Evolutionary conservation across 2,797 vertebrate species (phyloP), one percentile per base, ranked within the genome.

Genomic region (Nannoperca australis): DNA sequence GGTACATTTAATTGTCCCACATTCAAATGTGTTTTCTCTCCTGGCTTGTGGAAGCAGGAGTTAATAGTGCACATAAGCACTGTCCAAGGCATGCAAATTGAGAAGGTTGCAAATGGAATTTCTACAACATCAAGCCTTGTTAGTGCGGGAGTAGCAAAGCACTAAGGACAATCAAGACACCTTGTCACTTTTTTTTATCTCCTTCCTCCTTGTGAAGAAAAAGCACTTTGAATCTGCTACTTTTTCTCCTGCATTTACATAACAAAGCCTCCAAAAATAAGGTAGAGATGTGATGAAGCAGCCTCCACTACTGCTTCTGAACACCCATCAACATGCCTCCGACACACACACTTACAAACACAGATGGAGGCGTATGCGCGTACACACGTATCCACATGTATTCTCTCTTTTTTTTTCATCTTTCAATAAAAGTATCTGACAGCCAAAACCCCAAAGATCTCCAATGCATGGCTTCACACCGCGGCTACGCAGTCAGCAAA

Each of bases 191-290:
- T 88, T 88, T 97, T 97, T 96, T 95, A 96, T 97, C 96, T 96
- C 91, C 95, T 95, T 95, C 96, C 96, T 96, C 91, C 96, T 95
- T 95, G 96, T 96, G 97, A 97, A 96, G 96, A 96, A 95, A 96
- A 97, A 96, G 94, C 96, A 97, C 97, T 98, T 98, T 97, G 97
- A 97, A 97, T 97, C 95, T 96, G 95, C 96, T 95, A 96, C 96
- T 97, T 97, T 96, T 95, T 82, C 78, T 84, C 76, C 93, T 90
- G 92, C 95, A 98, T 99, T 99, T 97, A 96, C 97, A 99, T 98
- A 98, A 99, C 97, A 99, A 98, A 99, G 97, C 96, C 95, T 94
- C 69, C 89, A 95, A 96, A 97, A 96, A 96, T 96, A 96, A 97
- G 95, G 95, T 96, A 96, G 96, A 96, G 96, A 96, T 96, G 96